Evolutionary conservation across 1,140 invertebrate species (phyloP).

Genomic region (Drosophila trapezifrons): DNA sequence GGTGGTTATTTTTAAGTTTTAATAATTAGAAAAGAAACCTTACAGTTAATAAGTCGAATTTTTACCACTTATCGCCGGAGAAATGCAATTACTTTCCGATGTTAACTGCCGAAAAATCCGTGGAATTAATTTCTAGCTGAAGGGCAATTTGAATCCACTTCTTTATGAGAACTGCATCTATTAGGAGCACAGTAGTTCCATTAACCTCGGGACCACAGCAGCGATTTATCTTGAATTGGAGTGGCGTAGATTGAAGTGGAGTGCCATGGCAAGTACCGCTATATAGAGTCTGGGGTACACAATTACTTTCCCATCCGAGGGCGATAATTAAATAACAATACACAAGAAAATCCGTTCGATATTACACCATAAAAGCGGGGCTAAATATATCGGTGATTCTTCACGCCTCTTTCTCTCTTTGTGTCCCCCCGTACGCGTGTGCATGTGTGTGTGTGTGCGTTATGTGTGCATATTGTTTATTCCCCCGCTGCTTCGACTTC

Average conservation of each 20-base stretch:
- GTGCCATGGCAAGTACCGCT: conserved; percentile 25
- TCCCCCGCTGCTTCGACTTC: conserved; percentile 21
- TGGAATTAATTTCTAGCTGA: neutral
- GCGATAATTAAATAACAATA: conserved; percentile 61
- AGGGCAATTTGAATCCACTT: conserved; percentile 3
- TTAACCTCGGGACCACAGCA: conserved; percentile 46
- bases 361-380: conserved; percentile 38
- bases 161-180: conserved; percentile 16
- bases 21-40: neutral
- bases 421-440: neutral
- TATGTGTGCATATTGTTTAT: conserved; percentile 40
- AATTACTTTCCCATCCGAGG: conserved; percentile 46
- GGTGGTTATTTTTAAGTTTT: neutral
- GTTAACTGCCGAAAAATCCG: neutral
- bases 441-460: conserved; percentile 13
- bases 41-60: neutral
- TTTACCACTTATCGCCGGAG: neutral
- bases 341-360: conserved; percentile 50
- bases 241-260: conserved; percentile 20
- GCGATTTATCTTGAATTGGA: conserved; percentile 44
- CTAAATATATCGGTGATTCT: conserved; percentile 49
- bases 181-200: conserved; percentile 20
- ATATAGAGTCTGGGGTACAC: conserved; percentile 6
- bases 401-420: conserved; percentile 31
- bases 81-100: neutral